A percentile compares a stretch with the other conserved stretches of the same genome.
phyloP scores from a whole-genome alignment of 2,113 vertebrate species.

The Boleophthalmus pectinirostris region DNA sequence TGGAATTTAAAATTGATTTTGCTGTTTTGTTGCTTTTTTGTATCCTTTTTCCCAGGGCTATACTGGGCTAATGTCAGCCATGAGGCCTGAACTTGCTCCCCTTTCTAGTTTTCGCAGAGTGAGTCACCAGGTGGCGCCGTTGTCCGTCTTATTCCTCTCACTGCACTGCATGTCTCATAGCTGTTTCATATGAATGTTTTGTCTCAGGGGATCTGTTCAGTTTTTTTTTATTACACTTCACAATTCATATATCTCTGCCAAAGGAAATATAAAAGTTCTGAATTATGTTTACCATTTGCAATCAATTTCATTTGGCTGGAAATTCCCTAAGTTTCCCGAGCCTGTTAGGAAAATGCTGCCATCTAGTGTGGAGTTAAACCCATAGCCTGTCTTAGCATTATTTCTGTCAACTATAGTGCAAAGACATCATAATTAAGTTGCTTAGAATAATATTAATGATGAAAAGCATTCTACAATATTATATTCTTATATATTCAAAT shows the following conservation, averaged over 20 bases:
- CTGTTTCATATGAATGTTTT: background rate
- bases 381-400: background rate
- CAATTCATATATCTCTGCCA: background rate
- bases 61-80: slow-evolving; percentile 76
- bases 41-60: slow-evolving; percentile 69
- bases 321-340: slow-evolving; percentile 1
- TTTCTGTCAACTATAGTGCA: background rate
- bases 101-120: slow-evolving; percentile 78
- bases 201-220: background rate
- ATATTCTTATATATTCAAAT: too few species aligned
- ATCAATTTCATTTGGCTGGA: background rate
- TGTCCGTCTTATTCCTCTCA: slow-evolving; percentile 13
- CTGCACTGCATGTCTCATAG: background rate
- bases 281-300: background rate
- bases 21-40: slow-evolving; percentile 35
- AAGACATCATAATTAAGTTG: background rate
- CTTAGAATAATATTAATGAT: too few species aligned
- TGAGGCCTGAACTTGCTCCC: slow-evolving; percentile 76
- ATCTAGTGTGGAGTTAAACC: slow-evolving; percentile 36
- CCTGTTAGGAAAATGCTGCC: slow-evolving; percentile 25
- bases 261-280: background rate
- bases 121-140: slow-evolving; percentile 63
- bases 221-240: background rate
- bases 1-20: slow-evolving; percentile 5
- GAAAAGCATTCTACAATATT: too few species aligned